Percentiles rank a stretch among this genome's conserved stretches.
These are phyloP conservation scores for Lindbergichthys nudifrons DNA, from an alignment of 2,797 vertebrate species.

Conservation along the genomic window DNA sequence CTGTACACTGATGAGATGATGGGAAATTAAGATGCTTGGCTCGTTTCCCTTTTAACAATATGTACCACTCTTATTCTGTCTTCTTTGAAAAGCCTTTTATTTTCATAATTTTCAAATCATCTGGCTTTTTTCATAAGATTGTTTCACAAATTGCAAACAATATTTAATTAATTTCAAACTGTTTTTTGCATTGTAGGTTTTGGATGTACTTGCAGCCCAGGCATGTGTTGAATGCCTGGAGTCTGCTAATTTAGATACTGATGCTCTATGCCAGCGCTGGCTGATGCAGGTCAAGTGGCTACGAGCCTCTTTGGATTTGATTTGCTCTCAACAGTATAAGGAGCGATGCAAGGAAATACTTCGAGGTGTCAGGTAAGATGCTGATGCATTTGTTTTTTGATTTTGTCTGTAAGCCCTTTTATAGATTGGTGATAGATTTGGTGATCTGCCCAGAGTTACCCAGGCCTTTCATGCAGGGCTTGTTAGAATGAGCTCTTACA, in stretches of 20 bases:
- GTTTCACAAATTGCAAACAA: neutral
- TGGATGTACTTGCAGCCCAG: constrained; percentile 52
- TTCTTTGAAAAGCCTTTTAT: neutral
- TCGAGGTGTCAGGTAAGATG: constrained; percentile 33
- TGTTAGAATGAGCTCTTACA: too few species aligned
- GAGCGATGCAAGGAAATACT: constrained; percentile 35
- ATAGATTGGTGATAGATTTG: too few species aligned
- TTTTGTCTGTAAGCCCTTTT: too few species aligned
- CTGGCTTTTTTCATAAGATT: too few species aligned
- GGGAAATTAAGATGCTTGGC: too few species aligned
- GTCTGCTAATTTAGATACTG: constrained; percentile 18
- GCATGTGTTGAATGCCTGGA: constrained; percentile 55
- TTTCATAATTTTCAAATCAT: neutral
- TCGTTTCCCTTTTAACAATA: too few species aligned
- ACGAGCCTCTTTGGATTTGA: constrained; percentile 46
- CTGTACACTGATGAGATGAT: too few species aligned
- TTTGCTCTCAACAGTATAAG: constrained; percentile 50
- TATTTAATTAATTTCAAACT: neutral
- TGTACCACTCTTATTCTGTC: neutral
- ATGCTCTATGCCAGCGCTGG: constrained; percentile 26
- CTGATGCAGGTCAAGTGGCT: constrained; percentile 53
- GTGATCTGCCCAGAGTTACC: too few species aligned
- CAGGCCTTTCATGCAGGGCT: too few species aligned
- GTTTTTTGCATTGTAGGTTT: constrained; percentile 38
- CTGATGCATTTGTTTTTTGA: neutral